Conservation (phyloP, 1,140 invertebrate genomes). For the Diprion similis region DNA sequence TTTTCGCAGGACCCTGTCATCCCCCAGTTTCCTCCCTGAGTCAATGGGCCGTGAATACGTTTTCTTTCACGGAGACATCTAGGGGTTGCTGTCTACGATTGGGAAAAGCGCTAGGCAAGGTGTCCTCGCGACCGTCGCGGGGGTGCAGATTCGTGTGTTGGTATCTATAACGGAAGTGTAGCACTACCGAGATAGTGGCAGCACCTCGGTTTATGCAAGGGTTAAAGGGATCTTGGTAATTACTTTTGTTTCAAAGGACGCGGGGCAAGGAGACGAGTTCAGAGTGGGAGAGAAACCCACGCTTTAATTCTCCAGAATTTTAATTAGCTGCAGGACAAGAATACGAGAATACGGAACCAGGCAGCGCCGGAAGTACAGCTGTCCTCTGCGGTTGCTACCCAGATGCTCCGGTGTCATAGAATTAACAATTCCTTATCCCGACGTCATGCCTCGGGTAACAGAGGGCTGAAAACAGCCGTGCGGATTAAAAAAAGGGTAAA, state of each 20-base stretch:
- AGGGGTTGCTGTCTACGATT: background rate
- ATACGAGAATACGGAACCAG: background rate
- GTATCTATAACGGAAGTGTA: too few species aligned
- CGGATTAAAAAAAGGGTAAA: too few species aligned
- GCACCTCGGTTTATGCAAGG: background rate
- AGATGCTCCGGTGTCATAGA: background rate
- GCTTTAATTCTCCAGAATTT: slow-evolving; percentile 9
- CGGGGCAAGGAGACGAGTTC: background rate
- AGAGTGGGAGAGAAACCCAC: too few species aligned
- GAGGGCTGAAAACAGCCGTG: too few species aligned
- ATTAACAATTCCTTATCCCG: too few species aligned
- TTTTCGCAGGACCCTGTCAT: background rate
- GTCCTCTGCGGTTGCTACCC: background rate
- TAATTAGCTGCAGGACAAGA: slow-evolving; percentile 8
- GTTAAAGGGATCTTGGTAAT: slow-evolving; percentile 2
- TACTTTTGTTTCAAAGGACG: slow-evolving; percentile 15
- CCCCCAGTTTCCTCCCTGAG: background rate
- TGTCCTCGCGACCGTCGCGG: too few species aligned
- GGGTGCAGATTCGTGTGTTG: too few species aligned
- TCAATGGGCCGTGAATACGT: background rate
- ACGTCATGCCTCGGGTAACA: too few species aligned
- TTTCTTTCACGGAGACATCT: background rate
- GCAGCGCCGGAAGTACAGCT: background rate
- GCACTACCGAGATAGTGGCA: too few species aligned
- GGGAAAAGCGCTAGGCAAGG: background rate